phyloP scores from a whole-genome alignment of 2,113 vertebrate species.

The Oreotrochilus melanogaster region DNA sequence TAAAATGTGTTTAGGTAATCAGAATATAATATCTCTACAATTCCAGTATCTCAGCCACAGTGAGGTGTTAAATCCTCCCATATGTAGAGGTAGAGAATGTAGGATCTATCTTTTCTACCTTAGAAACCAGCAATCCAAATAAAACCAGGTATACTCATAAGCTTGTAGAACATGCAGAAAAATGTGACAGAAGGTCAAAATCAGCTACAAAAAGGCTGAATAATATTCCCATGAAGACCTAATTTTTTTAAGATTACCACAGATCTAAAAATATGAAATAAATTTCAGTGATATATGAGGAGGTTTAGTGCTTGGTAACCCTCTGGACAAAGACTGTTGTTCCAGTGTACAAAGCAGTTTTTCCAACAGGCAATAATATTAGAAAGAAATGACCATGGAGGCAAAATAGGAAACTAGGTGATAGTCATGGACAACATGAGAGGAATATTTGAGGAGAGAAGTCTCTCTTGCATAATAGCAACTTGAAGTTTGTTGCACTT shows the following conservation, averaged over 20 bases:
- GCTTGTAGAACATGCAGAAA: background rate
- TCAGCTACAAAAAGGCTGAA: background rate
- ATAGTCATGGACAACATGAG: rapidly evolving
- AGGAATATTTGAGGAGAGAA: background rate
- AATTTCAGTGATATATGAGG: background rate
- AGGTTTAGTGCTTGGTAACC: background rate
- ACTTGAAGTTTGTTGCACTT: background rate
- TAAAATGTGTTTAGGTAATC: background rate
- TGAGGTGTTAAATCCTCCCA: background rate
- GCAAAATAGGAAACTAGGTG: background rate
- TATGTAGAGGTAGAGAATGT: background rate
- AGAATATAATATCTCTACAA: background rate
- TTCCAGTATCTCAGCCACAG: background rate
- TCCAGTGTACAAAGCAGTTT: background rate
- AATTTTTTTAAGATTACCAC: background rate
- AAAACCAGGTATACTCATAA: background rate
- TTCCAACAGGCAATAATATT: background rate
- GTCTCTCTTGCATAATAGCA: background rate
- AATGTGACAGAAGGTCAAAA: background rate
- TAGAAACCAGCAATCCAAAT: background rate
- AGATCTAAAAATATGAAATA: background rate
- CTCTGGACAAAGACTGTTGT: background rate
- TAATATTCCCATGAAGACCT: background rate
- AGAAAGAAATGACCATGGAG: background rate
- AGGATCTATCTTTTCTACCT: background rate